Percentiles rank a stretch among this genome's conserved stretches.
These are phyloP conservation scores for Habrosyne pyritoides DNA, from an alignment of 2,888 invertebrate genomes.

Conservation along the genomic window DNA sequence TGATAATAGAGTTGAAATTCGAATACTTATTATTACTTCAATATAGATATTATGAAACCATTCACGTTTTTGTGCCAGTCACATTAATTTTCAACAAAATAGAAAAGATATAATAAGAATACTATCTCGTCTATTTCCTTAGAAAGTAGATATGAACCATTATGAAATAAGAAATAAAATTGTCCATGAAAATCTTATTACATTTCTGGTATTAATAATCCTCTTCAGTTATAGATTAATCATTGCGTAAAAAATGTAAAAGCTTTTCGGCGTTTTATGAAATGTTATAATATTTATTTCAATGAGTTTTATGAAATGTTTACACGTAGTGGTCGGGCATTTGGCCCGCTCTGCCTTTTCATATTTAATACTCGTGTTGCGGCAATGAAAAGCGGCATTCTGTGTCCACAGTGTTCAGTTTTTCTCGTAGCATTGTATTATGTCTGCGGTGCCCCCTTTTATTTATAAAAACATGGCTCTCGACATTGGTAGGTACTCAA, in stretches of 20 bases:
- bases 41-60: too few species aligned
- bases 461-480: conserved; percentile 25
- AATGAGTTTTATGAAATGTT: conserved; percentile 32
- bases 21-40: too few species aligned
- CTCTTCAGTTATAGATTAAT: conserved; percentile 1
- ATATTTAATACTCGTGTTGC: conserved; percentile 54
- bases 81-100: too few species aligned
- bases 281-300: not conserved
- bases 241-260: not conserved
- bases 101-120: too few species aligned
- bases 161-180: not conserved
- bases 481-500: too few species aligned
- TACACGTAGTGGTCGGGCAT: conserved; percentile 30
- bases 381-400: conserved; percentile 40
- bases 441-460: conserved; percentile 25
- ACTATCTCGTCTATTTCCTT: too few species aligned
- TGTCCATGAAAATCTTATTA: not conserved
- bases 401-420: conserved; percentile 33
- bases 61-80: too few species aligned
- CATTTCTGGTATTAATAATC: not conserved
- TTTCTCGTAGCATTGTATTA: conserved; percentile 22
- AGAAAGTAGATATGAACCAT: too few species aligned
- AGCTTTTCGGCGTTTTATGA: not conserved
- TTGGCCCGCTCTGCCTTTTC: conserved; percentile 40
- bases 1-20: too few species aligned